Base-by-base conservation (phyloP, 2,888 invertebrate genomes). In the Gastrophysa polygoni region DNA sequence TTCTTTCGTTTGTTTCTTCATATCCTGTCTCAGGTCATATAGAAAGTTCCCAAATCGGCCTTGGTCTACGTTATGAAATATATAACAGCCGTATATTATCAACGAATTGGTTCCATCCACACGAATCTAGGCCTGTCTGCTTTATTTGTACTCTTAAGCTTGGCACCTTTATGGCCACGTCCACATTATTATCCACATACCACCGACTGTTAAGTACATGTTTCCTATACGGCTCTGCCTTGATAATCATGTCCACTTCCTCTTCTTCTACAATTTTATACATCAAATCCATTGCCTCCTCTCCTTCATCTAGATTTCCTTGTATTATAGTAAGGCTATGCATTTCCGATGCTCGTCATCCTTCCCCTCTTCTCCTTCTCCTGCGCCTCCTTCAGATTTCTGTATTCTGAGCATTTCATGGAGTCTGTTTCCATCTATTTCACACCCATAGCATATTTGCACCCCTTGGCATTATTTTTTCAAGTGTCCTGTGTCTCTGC, bases 401-500 rank as follows among this genome's bases (percentile, higher is more conserved):
- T 46, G 24, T 52, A 55, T 48, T 56, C 52, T 10, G 61, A 57
- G 28, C 66, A 66, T 20, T 28, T 20, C 32, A 46, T 56, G 1
- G 63, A 56, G 6, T 50, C 57, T 14, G 63, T 46, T 50, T 14
- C 60, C 62, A 10, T 28, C 57, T 10, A 16, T 28, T 8, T 60
- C 43, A 32, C 69, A 64, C 8, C 49, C 11, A 7, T 46, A 59
- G 49, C 66, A 68, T n/a, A 28, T 18, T 28, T 48, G 51, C 20
- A 51, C n/a, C 3, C 24, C 55, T 29, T n/a, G 34, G 51, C 70
- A 71, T 4, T 58, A 59, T 8, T 50, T 57, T n/a, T 52, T 64
- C 17, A 43, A 29, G 21, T 71, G 68, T 17, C 67, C 69, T 29
- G 48, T 51, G 28, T 63, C 46, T 8, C 63, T 66, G 38, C 71